A percentile compares a stretch with the other conserved stretches of the same genome.
Conservation (phyloP, 2,113 vertebrate species). For the Hippotragus niger region DNA sequence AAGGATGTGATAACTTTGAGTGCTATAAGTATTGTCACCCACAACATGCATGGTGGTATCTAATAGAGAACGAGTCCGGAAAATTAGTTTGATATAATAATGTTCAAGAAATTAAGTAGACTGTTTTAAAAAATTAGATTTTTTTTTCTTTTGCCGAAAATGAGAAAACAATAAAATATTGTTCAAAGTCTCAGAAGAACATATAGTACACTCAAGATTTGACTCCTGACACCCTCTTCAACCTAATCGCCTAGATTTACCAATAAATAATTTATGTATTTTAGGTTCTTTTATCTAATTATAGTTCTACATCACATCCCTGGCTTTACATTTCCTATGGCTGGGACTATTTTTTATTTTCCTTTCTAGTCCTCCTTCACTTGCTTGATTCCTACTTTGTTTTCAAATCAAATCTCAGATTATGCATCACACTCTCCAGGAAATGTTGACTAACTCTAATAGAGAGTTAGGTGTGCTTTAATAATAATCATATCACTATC, state of each 20-base stretch:
- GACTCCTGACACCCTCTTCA: background rate
- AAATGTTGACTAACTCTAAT: background rate
- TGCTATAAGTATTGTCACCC: rapidly evolving
- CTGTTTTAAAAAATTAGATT: background rate
- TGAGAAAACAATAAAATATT: background rate
- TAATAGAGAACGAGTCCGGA: background rate
- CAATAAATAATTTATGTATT: background rate
- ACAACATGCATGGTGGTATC: rapidly evolving
- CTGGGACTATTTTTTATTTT: background rate
- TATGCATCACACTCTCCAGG: background rate
- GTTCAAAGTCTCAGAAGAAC: background rate
- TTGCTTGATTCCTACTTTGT: background rate
- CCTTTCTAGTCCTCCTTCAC: background rate
- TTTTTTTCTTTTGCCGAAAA: background rate
- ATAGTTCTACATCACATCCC: background rate
- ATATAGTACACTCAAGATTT: background rate
- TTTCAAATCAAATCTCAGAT: background rate
- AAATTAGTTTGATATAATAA: background rate
- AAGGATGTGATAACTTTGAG: background rate
- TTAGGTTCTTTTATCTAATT: background rate
- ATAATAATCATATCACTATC: background rate
- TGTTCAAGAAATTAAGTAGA: background rate
- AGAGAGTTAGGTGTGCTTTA: background rate
- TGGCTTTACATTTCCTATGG: background rate
- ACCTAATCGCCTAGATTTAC: background rate